A percentile compares a stretch with the other conserved stretches of the same genome.
These are phyloP conservation scores for Progne subis DNA, from an alignment of 2,113 vertebrate genomes.

Conservation along the genomic window DNA sequence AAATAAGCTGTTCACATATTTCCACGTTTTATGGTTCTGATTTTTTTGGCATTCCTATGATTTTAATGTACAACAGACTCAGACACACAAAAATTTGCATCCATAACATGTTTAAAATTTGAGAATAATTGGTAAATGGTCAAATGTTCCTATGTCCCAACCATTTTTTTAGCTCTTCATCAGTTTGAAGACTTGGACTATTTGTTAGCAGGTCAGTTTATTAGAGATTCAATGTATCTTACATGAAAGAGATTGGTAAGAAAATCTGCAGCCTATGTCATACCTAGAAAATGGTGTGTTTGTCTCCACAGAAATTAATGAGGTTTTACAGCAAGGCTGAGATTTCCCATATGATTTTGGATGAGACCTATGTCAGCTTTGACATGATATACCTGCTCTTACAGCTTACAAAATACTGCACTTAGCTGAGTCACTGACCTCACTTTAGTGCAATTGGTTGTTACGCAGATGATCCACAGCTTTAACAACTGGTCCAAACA, in stretches of 20 bases:
- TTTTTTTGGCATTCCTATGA: background rate
- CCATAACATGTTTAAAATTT: background rate
- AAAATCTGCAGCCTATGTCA: background rate
- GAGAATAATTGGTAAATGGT: background rate
- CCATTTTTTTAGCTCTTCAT: background rate
- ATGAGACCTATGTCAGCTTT: background rate
- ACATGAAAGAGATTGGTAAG: background rate
- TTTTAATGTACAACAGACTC: background rate
- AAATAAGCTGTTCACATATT: constrained; percentile 37
- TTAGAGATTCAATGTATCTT: background rate
- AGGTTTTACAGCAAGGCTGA: constrained; percentile 6
- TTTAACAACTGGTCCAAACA: background rate
- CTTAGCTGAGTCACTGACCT: background rate
- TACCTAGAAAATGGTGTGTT: background rate
- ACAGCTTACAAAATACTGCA: background rate
- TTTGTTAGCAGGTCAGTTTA: background rate
- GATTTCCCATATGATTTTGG: background rate
- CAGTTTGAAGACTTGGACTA: background rate
- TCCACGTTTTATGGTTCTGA: background rate
- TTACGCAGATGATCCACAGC: background rate
- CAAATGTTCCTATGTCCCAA: background rate
- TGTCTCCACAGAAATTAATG: constrained; percentile 8
- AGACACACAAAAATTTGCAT: background rate
- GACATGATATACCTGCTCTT: background rate
- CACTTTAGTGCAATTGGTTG: background rate